Conservation (phyloP, 2,113 vertebrate species). For the Hippocampus comes region DNA sequence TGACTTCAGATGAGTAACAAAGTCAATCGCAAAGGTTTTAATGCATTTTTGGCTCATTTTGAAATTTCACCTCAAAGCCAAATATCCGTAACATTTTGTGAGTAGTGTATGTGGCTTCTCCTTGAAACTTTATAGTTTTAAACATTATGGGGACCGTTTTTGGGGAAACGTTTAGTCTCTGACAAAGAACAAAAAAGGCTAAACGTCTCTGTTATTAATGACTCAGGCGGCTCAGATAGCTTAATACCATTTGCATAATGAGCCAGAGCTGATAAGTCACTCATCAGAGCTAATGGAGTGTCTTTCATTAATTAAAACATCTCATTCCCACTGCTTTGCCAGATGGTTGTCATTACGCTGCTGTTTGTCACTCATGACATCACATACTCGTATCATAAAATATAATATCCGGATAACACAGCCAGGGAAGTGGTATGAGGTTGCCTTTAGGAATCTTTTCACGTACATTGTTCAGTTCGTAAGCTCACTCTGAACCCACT, state of each 20-base stretch:
- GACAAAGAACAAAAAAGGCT: conserved; percentile 16
- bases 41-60: no score
- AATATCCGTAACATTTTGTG: no score
- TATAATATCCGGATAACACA: conserved; percentile 45
- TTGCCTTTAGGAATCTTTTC: conserved; percentile 26
- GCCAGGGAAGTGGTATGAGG: conserved; percentile 29
- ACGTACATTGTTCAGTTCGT: neutral
- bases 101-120: neutral
- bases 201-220: conserved; percentile 67
- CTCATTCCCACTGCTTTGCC: conserved; percentile 70
- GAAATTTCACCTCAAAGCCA: no score
- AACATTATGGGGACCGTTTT: conserved; percentile 8
- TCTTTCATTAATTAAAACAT: conserved; percentile 78
- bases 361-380: conserved; percentile 62
- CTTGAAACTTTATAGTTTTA: neutral
- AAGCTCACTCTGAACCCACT: neutral
- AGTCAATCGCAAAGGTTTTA: no score
- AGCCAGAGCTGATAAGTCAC: conserved; percentile 72
- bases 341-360: conserved; percentile 75
- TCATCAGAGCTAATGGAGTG: conserved; percentile 76
- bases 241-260: conserved; percentile 79
- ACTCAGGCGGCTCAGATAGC: conserved; percentile 58
- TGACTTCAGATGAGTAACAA: no score
- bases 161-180: neutral
- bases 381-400: conserved; percentile 34